phyloP scores from a whole-genome alignment of 2,888 invertebrate species.

The Zaprionus obscuricornis region DNA sequence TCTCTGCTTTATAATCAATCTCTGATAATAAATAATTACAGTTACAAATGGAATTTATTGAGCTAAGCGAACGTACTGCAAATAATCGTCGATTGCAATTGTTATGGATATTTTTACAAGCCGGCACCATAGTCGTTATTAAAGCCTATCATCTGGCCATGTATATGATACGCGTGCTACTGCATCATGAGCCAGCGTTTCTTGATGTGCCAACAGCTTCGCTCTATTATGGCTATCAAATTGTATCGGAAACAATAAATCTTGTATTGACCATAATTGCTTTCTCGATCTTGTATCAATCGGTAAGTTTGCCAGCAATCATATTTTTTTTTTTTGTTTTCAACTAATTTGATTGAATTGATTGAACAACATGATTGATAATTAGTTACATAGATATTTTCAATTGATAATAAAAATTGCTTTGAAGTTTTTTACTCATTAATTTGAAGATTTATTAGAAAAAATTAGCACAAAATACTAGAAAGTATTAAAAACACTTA shows the following conservation, averaged over 20 bases:
- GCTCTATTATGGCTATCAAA: constrained; percentile 34
- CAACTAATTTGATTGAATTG: too few species aligned
- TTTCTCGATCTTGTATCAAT: constrained; percentile 19
- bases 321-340: too few species aligned
- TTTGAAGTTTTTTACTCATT: too few species aligned
- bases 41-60: constrained; percentile 38
- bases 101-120: constrained; percentile 25
- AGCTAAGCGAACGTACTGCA: constrained; percentile 17
- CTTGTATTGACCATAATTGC: constrained; percentile 18
- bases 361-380: too few species aligned
- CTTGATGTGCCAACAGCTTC: constrained; percentile 20
- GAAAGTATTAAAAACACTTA: too few species aligned
- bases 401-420: too few species aligned
- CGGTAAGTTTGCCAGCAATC: too few species aligned
- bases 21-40: background rate
- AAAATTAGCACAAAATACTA: too few species aligned
- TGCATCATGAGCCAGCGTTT: constrained; percentile 14
- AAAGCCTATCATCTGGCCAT: constrained; percentile 39
- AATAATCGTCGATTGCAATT: constrained; percentile 26
- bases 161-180: constrained; percentile 23
- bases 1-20: too few species aligned
- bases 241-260: constrained; percentile 19
- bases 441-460: too few species aligned
- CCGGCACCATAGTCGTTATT: constrained; percentile 18
- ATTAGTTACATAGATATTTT: too few species aligned